Evolutionary conservation across 2,888 invertebrate genomes (phyloP), one percentile per base, ranked within the genome.

Genomic region (Ochropleura leucogaster): DNA sequence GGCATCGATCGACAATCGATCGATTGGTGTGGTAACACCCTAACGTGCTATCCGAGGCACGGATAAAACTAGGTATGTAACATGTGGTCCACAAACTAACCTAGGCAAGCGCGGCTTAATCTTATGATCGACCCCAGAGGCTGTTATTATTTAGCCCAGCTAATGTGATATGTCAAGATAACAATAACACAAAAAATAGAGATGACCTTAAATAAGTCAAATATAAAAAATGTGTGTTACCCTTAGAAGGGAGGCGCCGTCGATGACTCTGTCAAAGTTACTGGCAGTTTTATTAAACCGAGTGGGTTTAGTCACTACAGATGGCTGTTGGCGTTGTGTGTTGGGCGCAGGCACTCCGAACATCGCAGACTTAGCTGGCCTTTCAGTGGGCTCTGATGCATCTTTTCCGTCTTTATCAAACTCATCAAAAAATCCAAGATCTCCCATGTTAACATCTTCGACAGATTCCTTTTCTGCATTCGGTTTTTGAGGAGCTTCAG

Each of bases 211-310:
- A n/a, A 42, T 42, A 14, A 14, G 30, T 3, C 9, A 57, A 9
- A 14, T 30, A 51, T 7, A 59, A 49, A 49, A 42, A 16, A 0
- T 42, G 12, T 16, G 20, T 85, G 20, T 88, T 90, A 96, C 96
- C 93, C 88, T 90, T 42, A 95, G 74, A 75, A 95, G 80, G 55
- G 90, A 90, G n/a, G 92, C 93, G 40, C 95, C 95, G 85, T 96
- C 91, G 66, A 96, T 93, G 4, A 94, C 92, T 74, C 91, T 92
- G 60, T 96, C 94, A 51, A 94, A 85, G 60, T 93, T 93, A 77
- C 91, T 93, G 7, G 90, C 88, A 2, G 90, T 83, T 80, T 94
- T 93, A 72, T 94, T 93, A 8, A 94, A 85, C 16, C 82, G 90
- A 4, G 90, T 91, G 3, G 87, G 49, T 14, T 81, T n/a, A 10